These are phyloP conservation scores for Argyra leucocephala DNA, from an alignment of 2,888 invertebrate genomes.

Conservation along the genomic window DNA sequence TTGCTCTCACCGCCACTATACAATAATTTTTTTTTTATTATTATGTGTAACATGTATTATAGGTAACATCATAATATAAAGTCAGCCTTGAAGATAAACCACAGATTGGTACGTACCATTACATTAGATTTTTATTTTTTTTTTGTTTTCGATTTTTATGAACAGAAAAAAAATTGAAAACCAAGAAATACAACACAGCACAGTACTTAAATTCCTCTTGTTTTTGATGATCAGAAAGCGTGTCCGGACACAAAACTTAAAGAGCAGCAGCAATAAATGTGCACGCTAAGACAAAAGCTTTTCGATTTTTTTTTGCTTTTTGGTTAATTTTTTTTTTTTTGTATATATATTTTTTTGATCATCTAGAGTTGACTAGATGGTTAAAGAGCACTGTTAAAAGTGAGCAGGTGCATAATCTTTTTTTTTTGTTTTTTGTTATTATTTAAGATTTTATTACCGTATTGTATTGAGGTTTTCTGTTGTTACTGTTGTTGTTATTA, in stretches of 20 bases:
- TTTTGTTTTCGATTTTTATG: background rate
- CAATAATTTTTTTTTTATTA: background rate
- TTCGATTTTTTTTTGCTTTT: no score
- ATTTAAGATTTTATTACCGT: background rate
- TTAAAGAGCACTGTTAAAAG: background rate
- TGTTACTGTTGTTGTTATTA: background rate
- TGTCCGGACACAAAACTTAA: background rate
- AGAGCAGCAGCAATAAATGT: background rate
- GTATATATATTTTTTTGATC: background rate
- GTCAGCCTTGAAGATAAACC: conserved; percentile 6
- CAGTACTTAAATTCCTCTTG: background rate
- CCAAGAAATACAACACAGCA: background rate
- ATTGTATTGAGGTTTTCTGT: background rate
- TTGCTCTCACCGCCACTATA: background rate
- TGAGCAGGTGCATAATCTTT: conserved; percentile 1
- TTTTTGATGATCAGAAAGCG: background rate
- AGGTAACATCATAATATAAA: background rate
- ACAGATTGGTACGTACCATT: conserved; percentile 1
- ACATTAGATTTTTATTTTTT: background rate
- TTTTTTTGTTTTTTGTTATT: background rate
- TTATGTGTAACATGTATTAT: no score
- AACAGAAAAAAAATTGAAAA: background rate
- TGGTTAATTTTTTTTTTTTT: no score
- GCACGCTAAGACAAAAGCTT: conserved; percentile 4
- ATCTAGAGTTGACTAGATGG: background rate